phyloP scores from a whole-genome alignment of 2,113 vertebrate genomes.

The Galbula dea region DNA sequence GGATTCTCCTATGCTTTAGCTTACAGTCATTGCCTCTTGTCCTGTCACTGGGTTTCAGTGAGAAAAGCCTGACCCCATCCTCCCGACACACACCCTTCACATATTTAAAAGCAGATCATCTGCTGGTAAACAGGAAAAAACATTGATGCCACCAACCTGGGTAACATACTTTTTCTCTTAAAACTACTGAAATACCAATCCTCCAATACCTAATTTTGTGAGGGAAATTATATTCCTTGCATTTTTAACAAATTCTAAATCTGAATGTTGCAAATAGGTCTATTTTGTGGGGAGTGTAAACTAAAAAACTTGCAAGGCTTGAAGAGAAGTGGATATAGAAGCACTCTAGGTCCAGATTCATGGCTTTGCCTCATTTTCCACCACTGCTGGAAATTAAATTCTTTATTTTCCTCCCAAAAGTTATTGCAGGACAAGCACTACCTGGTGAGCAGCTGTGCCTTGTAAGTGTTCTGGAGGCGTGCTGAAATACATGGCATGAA shows the following conservation, averaged over 20 bases:
- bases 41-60: too few species aligned
- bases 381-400: background rate
- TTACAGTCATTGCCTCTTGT: too few species aligned
- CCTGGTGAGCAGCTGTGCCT: background rate
- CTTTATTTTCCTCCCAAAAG: background rate
- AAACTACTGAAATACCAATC: background rate
- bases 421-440: background rate
- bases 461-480: background rate
- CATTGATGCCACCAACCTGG: accelerated
- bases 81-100: too few species aligned
- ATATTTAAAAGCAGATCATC: too few species aligned
- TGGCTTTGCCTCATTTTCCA: background rate
- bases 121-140: background rate
- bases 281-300: background rate
- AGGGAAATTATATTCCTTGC: background rate
- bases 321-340: background rate
- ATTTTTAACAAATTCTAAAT: background rate
- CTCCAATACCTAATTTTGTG: background rate
- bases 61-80: too few species aligned
- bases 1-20: too few species aligned
- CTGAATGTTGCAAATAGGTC: background rate
- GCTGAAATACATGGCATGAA: background rate
- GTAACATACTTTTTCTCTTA: background rate
- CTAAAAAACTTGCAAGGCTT: background rate
- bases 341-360: background rate